Base-by-base conservation (phyloP, 2,113 vertebrate species). In the Chauna torquata region DNA sequence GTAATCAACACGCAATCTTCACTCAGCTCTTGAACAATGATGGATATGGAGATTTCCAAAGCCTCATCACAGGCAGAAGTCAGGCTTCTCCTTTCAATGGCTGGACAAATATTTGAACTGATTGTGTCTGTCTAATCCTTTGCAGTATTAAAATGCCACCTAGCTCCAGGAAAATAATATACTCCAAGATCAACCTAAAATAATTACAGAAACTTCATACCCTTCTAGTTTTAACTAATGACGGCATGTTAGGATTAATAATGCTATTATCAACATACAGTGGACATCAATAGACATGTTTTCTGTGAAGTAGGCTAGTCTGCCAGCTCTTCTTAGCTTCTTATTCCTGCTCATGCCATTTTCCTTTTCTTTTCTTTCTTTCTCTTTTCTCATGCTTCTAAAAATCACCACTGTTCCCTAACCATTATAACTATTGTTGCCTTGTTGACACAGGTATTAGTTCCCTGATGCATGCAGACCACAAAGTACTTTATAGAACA, bases 51-150 rank as follows among this genome's bases (percentile, higher is more conserved):
- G 76, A 81, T 64, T 93, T 68, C 86, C 92, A 93, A 84, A 94
- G 86, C 76, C 69, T 30, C 76, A 59, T 36, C 47, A 19, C 20
- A n/a, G 88, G 40, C 14, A 57, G 95, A 97, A 95, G 94, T 82
- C 57, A 91, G 65, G 65, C 69, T 91, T 82, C 80, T 93, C 42
- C 82, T 89, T 94, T 88, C 92, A 93, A 79, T 61, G 77, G 44
- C 72, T 95, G 74, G 94, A 84, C 86, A 96, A 96, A 97, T 97
- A 96, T 92, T 96, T 95, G 94, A 76, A 91, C 79, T 59, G 59
- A 38, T 50, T 71, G 68, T 71, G 87, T 19, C 93, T 68, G 76
- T 71, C 87, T 96, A 94, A 95, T 84, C 90, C 92, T 83, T 65
- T 54, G 65, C 82, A 71, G 20, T 75, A 93, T 92, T 72, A 68